Percentiles rank a stretch among this genome's conserved stretches.
These are phyloP conservation scores for fruit fly (Drosophila melanogaster) DNA, from an alignment of 1,140 invertebrate species.

Conservation along the genomic window DNA sequence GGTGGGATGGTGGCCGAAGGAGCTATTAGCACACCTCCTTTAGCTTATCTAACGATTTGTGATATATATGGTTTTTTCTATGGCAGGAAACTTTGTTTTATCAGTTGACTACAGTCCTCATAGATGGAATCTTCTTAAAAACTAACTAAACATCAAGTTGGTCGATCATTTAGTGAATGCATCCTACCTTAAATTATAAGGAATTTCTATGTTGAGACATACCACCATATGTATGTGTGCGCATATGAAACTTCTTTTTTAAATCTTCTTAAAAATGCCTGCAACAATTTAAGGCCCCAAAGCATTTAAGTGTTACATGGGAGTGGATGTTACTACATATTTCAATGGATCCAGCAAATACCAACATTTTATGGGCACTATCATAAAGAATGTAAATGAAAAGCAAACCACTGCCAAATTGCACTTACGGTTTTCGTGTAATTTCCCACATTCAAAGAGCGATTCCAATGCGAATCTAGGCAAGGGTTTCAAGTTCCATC, in stretches of 20 bases:
- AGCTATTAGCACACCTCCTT: slow-evolving; percentile 24
- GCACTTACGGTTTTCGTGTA: slow-evolving; percentile 17
- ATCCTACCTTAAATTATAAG: no score
- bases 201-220: no score
- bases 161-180: no score
- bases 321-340: neutral
- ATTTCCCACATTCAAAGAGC: slow-evolving; percentile 28
- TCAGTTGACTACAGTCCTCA: no score
- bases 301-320: slow-evolving; percentile 4
- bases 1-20: no score
- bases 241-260: no score
- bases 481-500: slow-evolving; percentile 34
- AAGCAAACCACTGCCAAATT: slow-evolving; percentile 3
- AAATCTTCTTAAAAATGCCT: neutral
- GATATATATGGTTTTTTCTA: neutral
- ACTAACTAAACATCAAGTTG: no score
- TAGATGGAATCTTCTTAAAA: no score
- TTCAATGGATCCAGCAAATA: slow-evolving; percentile 10
- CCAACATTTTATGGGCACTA: slow-evolving; percentile 20
- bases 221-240: no score
- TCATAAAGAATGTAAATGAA: slow-evolving; percentile 15
- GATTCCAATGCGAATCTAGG: slow-evolving; percentile 17
- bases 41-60: slow-evolving; percentile 5
- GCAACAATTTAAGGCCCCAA: slow-evolving; percentile 7
- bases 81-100: no score